Evolutionary conservation across 2,797 vertebrate species (phyloP).

Genomic region (Amazona finschi): DNA sequence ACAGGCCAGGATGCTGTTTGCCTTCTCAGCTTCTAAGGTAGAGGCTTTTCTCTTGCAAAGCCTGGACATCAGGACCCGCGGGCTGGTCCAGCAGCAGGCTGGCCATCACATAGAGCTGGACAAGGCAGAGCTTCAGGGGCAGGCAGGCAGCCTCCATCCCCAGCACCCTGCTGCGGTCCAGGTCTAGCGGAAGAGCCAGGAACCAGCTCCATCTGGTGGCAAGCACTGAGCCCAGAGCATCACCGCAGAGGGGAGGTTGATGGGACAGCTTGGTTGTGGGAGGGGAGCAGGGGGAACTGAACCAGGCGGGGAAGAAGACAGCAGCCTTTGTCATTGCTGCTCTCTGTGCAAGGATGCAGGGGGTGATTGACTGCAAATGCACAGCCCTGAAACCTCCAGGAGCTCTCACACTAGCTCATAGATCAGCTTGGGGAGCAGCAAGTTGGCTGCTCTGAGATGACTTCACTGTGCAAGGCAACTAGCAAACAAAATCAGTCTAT

Average conservation of each 20-base stretch:
- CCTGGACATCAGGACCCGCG: background rate
- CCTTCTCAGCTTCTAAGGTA: background rate
- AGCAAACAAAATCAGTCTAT: background rate
- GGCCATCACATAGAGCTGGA: background rate
- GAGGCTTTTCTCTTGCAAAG: background rate
- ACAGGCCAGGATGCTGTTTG: background rate
- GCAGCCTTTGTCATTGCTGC: background rate
- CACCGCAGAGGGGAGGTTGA: background rate
- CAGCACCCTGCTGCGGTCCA: accelerated
- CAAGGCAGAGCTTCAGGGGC: background rate
- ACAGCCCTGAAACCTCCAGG: background rate
- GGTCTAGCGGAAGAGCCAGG: background rate
- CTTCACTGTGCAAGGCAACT: background rate
- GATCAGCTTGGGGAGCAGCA: background rate
- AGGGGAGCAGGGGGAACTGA: background rate
- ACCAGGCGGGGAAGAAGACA: no score
- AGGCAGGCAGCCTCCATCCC: background rate
- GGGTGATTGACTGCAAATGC: background rate
- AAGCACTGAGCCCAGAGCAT: background rate
- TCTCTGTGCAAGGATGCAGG: background rate
- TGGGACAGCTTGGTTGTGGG: background rate
- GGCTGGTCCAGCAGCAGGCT: background rate
- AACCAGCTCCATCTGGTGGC: conserved; percentile 27
- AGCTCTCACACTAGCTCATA: background rate
- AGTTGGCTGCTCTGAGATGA: background rate